These are phyloP conservation scores for Pocillopora damicornis DNA, from an alignment of 64 coral and sea anemone species.

Conservation along the genomic window DNA sequence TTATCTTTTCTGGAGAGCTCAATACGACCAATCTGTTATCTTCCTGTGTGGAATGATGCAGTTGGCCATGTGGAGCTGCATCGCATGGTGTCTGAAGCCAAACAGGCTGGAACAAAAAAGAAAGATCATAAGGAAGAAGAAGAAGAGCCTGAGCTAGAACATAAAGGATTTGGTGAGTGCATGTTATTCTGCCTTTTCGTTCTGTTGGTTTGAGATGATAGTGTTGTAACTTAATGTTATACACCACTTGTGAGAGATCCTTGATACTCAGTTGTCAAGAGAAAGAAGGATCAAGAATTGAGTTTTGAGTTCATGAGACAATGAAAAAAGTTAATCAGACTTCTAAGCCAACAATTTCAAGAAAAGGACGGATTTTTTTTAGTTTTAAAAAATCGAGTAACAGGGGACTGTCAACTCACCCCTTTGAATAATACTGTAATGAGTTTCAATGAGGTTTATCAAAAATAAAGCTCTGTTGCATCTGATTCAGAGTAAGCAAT, in stretches of 20 bases:
- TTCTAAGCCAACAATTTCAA: no score
- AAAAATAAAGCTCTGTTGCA: no score
- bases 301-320: no score
- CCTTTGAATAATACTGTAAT: no score
- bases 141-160: slow-evolving; percentile 74
- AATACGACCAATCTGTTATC: slow-evolving; percentile 84
- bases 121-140: slow-evolving; percentile 90
- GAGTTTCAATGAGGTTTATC: no score
- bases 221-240: not conserved
- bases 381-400: no score
- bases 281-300: no score
- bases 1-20: slow-evolving; percentile 83
- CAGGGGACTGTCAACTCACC: no score
- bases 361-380: no score
- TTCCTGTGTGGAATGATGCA: slow-evolving; percentile 85
- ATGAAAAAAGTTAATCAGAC: no score
- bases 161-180: slow-evolving; percentile 63
- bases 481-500: no score
- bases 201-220: not conserved
- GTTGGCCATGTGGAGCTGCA: slow-evolving; percentile 80
- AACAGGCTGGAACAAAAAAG: slow-evolving; percentile 54
- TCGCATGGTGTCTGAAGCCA: slow-evolving; percentile 69
- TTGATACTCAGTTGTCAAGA: no score
- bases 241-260: not conserved
- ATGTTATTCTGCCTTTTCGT: not conserved